These are phyloP conservation scores for Monoplex corrugatus DNA, from an alignment of 2,888 invertebrate species.

Conservation along the genomic window DNA sequence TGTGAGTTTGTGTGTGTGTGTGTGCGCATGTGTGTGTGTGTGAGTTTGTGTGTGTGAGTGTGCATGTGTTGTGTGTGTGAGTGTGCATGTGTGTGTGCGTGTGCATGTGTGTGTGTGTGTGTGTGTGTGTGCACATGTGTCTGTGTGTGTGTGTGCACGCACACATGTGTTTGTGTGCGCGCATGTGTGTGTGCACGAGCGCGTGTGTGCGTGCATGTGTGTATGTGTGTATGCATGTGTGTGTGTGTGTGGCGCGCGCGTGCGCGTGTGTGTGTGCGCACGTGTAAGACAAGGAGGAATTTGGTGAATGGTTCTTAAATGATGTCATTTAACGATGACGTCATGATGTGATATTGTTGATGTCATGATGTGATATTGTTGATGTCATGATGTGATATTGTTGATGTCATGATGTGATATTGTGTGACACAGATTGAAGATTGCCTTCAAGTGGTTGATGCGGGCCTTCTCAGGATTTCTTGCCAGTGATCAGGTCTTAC, in stretches of 20 bases:
- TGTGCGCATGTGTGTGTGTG: no score
- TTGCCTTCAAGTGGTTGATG: slow-evolving; percentile 98
- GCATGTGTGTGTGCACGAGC: no score
- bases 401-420: not conserved
- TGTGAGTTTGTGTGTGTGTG: no score
- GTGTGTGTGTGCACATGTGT: not conserved
- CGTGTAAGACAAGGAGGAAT: no score
- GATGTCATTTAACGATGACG: no score
- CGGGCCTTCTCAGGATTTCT: slow-evolving; percentile 97
- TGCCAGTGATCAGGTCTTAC: slow-evolving; percentile 93
- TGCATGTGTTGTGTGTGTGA: no score
- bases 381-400: slow-evolving; percentile 22
- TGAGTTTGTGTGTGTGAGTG: no score
- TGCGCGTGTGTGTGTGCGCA: no score
- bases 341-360: no score
- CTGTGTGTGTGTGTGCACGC: not conserved
- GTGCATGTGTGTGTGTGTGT: not conserved
- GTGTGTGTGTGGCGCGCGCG: not conserved
- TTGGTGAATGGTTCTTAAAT: no score
- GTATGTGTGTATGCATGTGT: slow-evolving; percentile 1
- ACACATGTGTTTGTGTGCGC: no score
- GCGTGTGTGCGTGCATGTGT: not conserved
- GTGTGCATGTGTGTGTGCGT: not conserved
- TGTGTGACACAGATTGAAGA: slow-evolving; percentile 86
- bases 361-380: not conserved